Conservation (phyloP, 2,888 invertebrate species). For the Eumacrocentrus americanus region DNA sequence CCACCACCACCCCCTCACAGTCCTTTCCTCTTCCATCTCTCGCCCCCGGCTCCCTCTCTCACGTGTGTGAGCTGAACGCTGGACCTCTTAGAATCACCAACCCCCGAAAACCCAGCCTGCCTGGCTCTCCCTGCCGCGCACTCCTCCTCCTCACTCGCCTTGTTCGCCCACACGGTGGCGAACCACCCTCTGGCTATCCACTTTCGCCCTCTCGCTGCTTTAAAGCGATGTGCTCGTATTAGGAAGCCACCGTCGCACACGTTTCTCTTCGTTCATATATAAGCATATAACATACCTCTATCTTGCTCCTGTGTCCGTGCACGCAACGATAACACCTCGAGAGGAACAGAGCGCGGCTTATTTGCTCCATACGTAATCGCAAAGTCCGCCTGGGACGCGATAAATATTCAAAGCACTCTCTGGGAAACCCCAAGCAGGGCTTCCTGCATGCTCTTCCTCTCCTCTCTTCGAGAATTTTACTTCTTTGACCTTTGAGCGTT, state of each 20-base stretch:
- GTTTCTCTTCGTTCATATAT: constrained; percentile 16
- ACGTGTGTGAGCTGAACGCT: constrained; percentile 51
- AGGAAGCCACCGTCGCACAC: constrained; percentile 26
- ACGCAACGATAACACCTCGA: constrained; percentile 15
- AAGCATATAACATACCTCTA: constrained; percentile 4
- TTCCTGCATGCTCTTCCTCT: constrained; percentile 17
- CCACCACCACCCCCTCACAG: constrained; percentile 43
- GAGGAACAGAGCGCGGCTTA: constrained; percentile 1
- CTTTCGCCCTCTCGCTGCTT: constrained; percentile 39
- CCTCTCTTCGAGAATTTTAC: neutral
- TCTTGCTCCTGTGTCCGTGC: constrained; percentile 14
- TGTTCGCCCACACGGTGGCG: constrained; percentile 45
- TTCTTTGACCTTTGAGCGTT: constrained; percentile 5
- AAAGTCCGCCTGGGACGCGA: constrained; percentile 22
- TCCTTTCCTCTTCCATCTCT: constrained; percentile 29
- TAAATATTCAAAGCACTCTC: constrained; percentile 32
- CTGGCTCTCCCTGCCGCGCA: constrained; percentile 26
- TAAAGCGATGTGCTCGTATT: constrained; percentile 57
- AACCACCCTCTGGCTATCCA: constrained; percentile 43
- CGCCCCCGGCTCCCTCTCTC: constrained; percentile 35
- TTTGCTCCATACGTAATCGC: constrained; percentile 14
- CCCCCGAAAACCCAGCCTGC: constrained; percentile 40
- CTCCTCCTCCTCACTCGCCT: constrained; percentile 22
- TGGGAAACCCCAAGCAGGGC: constrained; percentile 17
- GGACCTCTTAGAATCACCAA: constrained; percentile 60